Evolutionary conservation across 2,888 invertebrate species (phyloP), one percentile per base, ranked within the genome.

Genomic region (Tortricodes alternella): DNA sequence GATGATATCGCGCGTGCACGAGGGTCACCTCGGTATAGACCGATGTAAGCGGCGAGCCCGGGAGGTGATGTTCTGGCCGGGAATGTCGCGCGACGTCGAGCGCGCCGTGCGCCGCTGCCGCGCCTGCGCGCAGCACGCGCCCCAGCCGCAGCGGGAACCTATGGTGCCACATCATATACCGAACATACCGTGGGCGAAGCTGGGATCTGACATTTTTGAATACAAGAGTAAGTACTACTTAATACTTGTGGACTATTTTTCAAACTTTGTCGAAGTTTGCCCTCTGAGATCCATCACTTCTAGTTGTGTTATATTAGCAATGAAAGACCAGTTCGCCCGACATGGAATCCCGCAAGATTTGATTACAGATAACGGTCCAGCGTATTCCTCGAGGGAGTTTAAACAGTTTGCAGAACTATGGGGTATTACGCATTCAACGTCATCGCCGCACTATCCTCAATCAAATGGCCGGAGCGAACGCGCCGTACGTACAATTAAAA

Each of bases 191-290:
- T n/a, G n/a, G n/a, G n/a, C n/a, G n/a, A n/a, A n/a, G n/a, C n/a
- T n/a, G n/a, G n/a, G n/a, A n/a, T n/a, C n/a, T n/a, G n/a, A n/a
- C n/a, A n/a, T n/a, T n/a, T n/a, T n/a, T n/a, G n/a, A n/a, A n/a
- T n/a, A n/a, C n/a, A n/a, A n/a, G n/a, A n/a, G n/a, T n/a, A n/a
- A n/a, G n/a, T n/a, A n/a, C n/a, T n/a, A n/a, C n/a, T n/a, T n/a
- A n/a, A n/a, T n/a, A n/a, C n/a, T n/a, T n/a, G 57, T 53, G 3
- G 62, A 65, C 38, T 62, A 65, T 35, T 65, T 52, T 37, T 66
- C 62, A n/a, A 62, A 62, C 9, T 66, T 46, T 35, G 49, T 65
- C 5, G 65, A 65, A 49, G 50, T 64, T 1, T 15, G 24, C 8
- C 0, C 2, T 7, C 13, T 66, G 7, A 34, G n/a, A 16, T 43